Evolutionary conservation across 2,113 vertebrate genomes (phyloP).

Genomic region (Cricetomys ansorgei): DNA sequence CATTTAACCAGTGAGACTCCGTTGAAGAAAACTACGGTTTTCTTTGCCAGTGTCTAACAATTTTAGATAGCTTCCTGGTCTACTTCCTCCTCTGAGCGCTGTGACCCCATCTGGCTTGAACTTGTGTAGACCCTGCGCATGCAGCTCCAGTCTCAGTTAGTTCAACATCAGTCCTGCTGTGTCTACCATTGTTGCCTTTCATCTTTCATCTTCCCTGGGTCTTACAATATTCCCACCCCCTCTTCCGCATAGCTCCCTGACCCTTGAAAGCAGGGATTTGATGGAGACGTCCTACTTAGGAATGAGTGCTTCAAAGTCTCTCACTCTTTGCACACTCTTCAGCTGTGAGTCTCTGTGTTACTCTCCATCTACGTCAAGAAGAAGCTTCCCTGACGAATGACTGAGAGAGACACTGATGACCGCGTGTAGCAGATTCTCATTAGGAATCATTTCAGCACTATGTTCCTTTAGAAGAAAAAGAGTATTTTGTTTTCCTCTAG

Average conservation of each 20-base stretch:
- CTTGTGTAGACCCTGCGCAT: no score
- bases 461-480: neutral
- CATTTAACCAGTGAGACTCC: neutral
- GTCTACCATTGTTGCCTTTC: no score
- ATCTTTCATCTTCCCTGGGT: neutral
- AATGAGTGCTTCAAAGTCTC: neutral
- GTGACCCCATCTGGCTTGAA: no score
- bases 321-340: neutral
- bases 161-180: neutral
- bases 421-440: neutral
- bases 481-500: neutral
- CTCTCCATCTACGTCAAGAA: neutral
- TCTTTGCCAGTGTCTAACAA: neutral
- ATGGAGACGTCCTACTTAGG: neutral
- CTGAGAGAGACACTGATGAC: neutral
- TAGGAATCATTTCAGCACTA: neutral
- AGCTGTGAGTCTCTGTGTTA: neutral
- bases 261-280: neutral
- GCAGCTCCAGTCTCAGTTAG: rapidly evolving
- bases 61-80: neutral
- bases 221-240: neutral
- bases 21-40: neutral
- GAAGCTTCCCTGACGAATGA: neutral
- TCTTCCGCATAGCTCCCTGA: neutral
- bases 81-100: no score